Base-by-base conservation (phyloP, 2,113 vertebrate genomes). In the Arenaria interpres region DNA sequence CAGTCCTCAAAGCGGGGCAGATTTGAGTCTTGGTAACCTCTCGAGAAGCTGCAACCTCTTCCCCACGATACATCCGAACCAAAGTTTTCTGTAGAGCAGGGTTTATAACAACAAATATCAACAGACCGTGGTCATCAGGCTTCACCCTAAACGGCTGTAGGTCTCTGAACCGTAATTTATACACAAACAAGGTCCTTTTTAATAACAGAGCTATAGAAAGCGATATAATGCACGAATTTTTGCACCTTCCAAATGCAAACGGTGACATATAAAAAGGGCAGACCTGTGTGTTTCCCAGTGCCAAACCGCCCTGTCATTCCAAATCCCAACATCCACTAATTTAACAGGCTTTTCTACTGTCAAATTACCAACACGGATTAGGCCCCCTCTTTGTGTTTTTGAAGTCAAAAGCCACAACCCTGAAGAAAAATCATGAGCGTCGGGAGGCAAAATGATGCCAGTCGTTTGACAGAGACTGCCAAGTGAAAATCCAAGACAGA, bases 91-190 rank as follows among this genome's bases (percentile, higher is more conserved):
- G 67, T 9, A 68, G 10, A 88, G 41, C 75, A 60, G 63, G 4
- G 0, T 85, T 88, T 85, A n/a, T 25, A 51, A 50, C 25, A 75
- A 68, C 21, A 90, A 78, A 43, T 86, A 77, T 88, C 68, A 93
- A 89, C 56, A 96, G 41, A 91, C 67, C 14, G 2, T 18, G 76
- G 80, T 30, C 72, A 66, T 45, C 50, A 27, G 27, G 41, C 88
- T 95, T 96, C 79, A 75, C 32, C 77, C 75, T 88, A 88, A 95
- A 69, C 17, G 46, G 53, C 54, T 74, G 56, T 19, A 94, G 62
- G 81, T 51, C 73, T 84, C 76, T 46, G 56, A 90, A 76, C 33
- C 43, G 75, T 73, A 41, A 85, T 88, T 84, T 28, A 74, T 27
- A 53, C 27, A 53, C 53, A 88, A 92, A 77, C 66, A 37, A 89